Evolutionary conservation across 2,888 invertebrate genomes (phyloP).

Genomic region (Nomada goodeniana): DNA sequence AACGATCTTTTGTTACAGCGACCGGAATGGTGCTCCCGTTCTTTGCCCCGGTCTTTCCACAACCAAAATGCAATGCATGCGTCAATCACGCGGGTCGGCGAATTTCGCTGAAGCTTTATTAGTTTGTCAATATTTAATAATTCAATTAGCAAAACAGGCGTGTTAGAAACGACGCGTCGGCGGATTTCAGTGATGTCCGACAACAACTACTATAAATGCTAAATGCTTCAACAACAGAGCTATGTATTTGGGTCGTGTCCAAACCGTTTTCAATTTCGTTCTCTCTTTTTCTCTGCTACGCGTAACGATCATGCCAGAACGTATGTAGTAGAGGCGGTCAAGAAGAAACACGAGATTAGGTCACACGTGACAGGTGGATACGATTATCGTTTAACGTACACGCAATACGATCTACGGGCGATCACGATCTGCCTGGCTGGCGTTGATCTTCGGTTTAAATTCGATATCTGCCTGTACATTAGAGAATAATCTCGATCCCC

Average conservation of each 20-base stretch:
- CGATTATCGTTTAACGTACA: slow-evolving; percentile 12
- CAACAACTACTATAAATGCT: slow-evolving; percentile 5
- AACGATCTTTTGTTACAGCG: neutral
- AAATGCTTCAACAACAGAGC: slow-evolving; percentile 14
- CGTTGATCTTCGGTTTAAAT: neutral
- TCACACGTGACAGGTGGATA: slow-evolving; percentile 35
- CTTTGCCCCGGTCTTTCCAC: too few species aligned
- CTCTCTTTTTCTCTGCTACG: slow-evolving; percentile 12
- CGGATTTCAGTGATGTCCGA: too few species aligned
- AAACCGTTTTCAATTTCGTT: slow-evolving; percentile 43
- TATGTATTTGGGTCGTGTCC: slow-evolving; percentile 39
- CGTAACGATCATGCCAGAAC: slow-evolving; percentile 42
- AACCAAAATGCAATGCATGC: too few species aligned
- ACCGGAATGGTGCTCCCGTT: too few species aligned
- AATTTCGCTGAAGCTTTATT: neutral
- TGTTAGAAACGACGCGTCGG: too few species aligned
- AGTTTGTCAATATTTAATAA: neutral
- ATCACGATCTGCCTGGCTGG: too few species aligned
- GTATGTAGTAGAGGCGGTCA: slow-evolving; percentile 15
- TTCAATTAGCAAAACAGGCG: neutral
- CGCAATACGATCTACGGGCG: neutral
- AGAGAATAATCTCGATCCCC: slow-evolving; percentile 27
- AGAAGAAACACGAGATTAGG: slow-evolving; percentile 38
- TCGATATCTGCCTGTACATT: neutral
- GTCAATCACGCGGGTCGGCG: neutral